phyloP scores from a whole-genome alignment of 2,113 vertebrate genomes.

The Caranx ignobilis region DNA sequence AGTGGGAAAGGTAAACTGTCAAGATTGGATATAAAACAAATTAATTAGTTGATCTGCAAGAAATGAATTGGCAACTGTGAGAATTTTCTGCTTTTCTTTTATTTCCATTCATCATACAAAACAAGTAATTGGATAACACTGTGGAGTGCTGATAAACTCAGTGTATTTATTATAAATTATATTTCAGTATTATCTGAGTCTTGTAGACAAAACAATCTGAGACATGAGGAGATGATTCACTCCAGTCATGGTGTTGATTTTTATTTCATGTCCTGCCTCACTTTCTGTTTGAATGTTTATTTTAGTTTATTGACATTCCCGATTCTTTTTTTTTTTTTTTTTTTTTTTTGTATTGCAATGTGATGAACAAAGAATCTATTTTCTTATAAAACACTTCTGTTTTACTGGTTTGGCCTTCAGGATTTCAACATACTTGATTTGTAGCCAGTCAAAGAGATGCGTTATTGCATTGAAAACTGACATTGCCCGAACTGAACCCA shows the following conservation, averaged over 20 bases:
- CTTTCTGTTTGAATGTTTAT: neutral
- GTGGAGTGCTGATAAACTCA: neutral
- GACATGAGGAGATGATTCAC: neutral
- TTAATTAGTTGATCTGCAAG: neutral
- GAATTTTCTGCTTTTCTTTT: neutral
- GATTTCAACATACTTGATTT: neutral
- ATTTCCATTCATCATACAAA: neutral
- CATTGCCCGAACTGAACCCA: too few species aligned
- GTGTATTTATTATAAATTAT: too few species aligned
- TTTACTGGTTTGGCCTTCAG: neutral
- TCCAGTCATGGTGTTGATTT: too few species aligned
- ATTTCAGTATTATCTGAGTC: neutral
- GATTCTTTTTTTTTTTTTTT: too few species aligned
- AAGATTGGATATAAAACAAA: neutral
- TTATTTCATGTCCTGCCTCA: neutral
- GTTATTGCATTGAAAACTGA: neutral
- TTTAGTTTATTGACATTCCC: neutral
- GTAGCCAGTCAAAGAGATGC: neutral
- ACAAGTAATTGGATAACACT: neutral
- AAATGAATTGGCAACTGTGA: neutral
- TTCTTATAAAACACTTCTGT: neutral
- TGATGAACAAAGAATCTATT: neutral
- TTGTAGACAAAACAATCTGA: neutral
- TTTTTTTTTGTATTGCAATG: too few species aligned
- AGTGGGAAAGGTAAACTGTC: neutral